Percentiles rank a stretch among this genome's conserved stretches.
Conservation (phyloP, 2,888 invertebrate genomes). For the Deilephila porcellus region DNA sequence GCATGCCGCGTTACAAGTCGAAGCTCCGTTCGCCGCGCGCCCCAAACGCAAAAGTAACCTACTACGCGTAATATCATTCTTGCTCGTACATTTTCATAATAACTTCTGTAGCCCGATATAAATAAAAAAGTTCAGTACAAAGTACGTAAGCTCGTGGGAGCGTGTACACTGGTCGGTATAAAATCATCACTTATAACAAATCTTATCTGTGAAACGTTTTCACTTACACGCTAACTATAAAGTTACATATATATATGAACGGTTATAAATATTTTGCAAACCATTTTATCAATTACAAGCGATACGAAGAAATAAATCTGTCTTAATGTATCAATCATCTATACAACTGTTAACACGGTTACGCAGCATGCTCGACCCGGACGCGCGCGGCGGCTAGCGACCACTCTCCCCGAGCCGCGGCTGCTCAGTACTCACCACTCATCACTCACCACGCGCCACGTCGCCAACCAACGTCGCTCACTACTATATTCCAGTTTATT, state of each 20-base stretch:
- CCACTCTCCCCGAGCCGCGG: neutral
- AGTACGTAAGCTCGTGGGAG: conserved; percentile 56
- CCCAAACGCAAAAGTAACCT: conserved; percentile 12
- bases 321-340: conserved; percentile 41
- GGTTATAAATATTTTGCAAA: conserved; percentile 57
- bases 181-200: conserved; percentile 69
- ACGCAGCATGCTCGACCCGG: conserved; percentile 33
- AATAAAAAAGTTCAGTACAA: conserved; percentile 45
- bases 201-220: conserved; percentile 49
- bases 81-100: neutral
- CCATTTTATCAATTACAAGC: conserved; percentile 64
- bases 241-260: conserved; percentile 50
- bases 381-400: neutral
- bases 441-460: no score
- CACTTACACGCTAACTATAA: conserved; percentile 49
- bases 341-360: conserved; percentile 45
- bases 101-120: conserved; percentile 19
- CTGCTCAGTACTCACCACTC: no score
- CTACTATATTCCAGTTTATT: neutral
- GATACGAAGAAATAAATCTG: conserved; percentile 49
- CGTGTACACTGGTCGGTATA: conserved; percentile 61
- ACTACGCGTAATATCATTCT: conserved; percentile 20
- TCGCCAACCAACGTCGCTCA: no score
- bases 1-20: neutral
- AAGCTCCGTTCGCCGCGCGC: neutral